These are phyloP conservation scores for Phainopepla nitens DNA, from an alignment of 2,113 vertebrate genomes.

Conservation along the genomic window DNA sequence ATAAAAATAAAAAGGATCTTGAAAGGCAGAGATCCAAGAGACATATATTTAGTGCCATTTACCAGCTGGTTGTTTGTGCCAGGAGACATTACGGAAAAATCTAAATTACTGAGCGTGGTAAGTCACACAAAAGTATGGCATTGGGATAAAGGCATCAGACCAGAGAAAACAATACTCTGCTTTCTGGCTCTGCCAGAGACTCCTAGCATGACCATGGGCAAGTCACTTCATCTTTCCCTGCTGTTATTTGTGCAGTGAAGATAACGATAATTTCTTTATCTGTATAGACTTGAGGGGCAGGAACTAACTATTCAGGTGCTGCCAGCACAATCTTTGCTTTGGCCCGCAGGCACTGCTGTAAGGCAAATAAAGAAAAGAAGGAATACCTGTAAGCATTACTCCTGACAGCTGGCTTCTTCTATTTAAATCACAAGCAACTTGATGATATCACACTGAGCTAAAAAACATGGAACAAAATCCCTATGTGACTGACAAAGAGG, in stretches of 20 bases:
- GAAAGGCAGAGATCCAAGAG: not conserved
- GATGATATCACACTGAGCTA: not conserved
- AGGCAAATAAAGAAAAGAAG: slow-evolving; percentile 51
- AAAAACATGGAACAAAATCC: not conserved
- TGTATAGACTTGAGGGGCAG: not conserved
- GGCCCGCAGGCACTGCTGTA: slow-evolving; percentile 35
- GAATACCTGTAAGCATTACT: slow-evolving; percentile 35
- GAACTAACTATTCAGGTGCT: not conserved
- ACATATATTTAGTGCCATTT: not conserved
- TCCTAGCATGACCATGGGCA: not conserved
- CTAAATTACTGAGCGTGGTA: not conserved
- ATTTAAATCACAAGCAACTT: slow-evolving; percentile 27
- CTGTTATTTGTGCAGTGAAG: slow-evolving; percentile 8
- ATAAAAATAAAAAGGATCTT: not conserved
- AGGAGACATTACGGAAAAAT: not conserved
- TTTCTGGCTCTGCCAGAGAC: not conserved
- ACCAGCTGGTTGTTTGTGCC: not conserved
- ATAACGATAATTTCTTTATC: slow-evolving; percentile 16
- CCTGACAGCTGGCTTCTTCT: not conserved
- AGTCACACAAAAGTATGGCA: not conserved
- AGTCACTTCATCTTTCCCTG: not conserved
- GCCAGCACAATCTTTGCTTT: slow-evolving; percentile 26
- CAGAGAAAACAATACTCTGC: not conserved
- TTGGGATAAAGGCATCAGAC: not conserved
- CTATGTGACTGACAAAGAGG: not conserved